A percentile compares a stretch with the other conserved stretches of the same genome.
These are phyloP conservation scores for Leptosomus discolor DNA, from an alignment of 2,113 vertebrate species.

Conservation along the genomic window DNA sequence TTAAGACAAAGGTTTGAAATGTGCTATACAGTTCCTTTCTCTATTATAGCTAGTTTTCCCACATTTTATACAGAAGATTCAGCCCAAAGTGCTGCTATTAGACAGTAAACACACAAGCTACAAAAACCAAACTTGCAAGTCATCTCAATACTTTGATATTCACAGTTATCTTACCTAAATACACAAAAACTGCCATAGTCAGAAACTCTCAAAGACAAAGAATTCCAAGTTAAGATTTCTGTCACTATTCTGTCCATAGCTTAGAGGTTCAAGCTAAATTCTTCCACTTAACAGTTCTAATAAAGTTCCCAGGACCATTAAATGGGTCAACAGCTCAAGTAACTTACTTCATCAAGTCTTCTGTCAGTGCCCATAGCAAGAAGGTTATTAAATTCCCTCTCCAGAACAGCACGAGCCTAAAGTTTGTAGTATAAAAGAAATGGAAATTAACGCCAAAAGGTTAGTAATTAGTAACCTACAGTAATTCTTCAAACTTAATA, in stretches of 20 bases:
- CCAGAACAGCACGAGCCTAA: conserved; percentile 89
- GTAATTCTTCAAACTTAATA: background rate
- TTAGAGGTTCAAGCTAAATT: background rate
- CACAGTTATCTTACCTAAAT: background rate
- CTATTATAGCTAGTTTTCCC: background rate
- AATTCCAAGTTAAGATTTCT: background rate
- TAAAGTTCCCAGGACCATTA: background rate
- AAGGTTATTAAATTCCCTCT: conserved; percentile 91
- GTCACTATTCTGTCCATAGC: background rate
- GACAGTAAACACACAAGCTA: background rate
- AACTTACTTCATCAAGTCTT: conserved; percentile 89
- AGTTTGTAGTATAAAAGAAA: background rate
- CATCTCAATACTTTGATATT: background rate
- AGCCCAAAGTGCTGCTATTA: background rate
- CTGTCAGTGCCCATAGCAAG: conserved; percentile 88
- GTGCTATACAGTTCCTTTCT: background rate
- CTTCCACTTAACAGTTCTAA: background rate
- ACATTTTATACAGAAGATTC: background rate
- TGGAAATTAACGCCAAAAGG: background rate
- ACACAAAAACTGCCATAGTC: background rate
- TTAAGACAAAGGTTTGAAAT: background rate
- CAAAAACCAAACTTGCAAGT: background rate
- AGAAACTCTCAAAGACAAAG: background rate
- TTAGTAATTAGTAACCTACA: background rate
- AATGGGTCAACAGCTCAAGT: background rate